Evolutionary conservation across 2,888 invertebrate species (phyloP), one percentile per base, ranked within the genome.

Genomic region (Diarsia rubi): DNA sequence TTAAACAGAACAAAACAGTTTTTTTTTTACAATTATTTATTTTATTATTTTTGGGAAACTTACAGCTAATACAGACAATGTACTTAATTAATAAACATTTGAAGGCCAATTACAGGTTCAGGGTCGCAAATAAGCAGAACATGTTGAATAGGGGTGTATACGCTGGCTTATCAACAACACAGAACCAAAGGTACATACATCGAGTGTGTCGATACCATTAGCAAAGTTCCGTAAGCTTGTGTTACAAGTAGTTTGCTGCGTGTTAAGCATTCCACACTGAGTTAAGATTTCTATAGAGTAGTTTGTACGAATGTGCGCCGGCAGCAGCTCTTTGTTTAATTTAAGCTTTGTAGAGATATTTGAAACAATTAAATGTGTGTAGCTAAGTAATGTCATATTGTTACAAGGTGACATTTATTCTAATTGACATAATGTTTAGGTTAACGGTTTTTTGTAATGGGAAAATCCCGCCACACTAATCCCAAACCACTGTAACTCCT

Each of bases 211-310:
- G 47, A 45, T 57, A 63, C 74, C 69, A 82, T 75, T 82, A 75
- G 49, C 66, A 52, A 79, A 78, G 72, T 83, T 83, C 47, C 19
- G 42, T 19, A 52, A 79, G 47, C 84, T 79, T 63, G 21, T 54
- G 69, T 75, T 79, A 59, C 75, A 45, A 75, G 74, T 69, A 73
- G 78, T 73, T 73, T 68, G 59, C 70, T 71, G 54, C 37, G 52
- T 69, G 71, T 47, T 74, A 79, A 82, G 80, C 44, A 60, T 75
- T 65, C 63, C 66, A 59, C 69, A 59, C 5, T 42, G 63, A 60
- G 79, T 83, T 71, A 62, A 79, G 80, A 82, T 79, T 82, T 67
- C 80, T 75, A 44, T 67, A 21, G 31, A 31, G 31, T 83, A 74
- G 52, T 79, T 79, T 69, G 54, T 49, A 69, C 12, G 45, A 83